Conservation (phyloP, 2,888 invertebrate genomes). For the Ashinkailepas kermadecensis region DNA sequence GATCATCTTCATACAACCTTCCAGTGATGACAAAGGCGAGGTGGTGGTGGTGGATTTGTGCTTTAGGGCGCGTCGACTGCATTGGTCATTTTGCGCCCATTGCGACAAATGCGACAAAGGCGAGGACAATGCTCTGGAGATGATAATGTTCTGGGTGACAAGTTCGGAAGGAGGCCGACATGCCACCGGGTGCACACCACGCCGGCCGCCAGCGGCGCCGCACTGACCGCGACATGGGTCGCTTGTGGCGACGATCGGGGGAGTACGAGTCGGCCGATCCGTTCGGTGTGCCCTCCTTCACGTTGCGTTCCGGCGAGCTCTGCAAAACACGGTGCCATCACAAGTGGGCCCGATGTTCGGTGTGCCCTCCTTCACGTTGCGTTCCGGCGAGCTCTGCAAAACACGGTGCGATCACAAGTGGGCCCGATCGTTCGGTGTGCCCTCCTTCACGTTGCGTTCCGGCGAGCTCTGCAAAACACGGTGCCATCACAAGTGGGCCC, state of each 20-base stretch:
- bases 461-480: background rate
- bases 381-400: background rate
- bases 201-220: too few relatives aligned
- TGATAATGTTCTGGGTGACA: too few relatives aligned
- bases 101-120: too few relatives aligned
- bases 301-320: constrained; percentile 1
- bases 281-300: constrained; percentile 13
- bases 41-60: too few relatives aligned
- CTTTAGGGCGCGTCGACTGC: too few relatives aligned
- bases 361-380: constrained; percentile 11
- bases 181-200: too few relatives aligned
- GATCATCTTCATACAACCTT: too few relatives aligned
- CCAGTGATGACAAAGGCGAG: too few relatives aligned
- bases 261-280: background rate
- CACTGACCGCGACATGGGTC: background rate
- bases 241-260: background rate
- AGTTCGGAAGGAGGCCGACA: too few relatives aligned
- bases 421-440: background rate
- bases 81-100: too few relatives aligned
- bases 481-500: too few relatives aligned
- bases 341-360: background rate
- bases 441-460: constrained; percentile 14
- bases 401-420: background rate
- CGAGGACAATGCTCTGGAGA: too few relatives aligned
- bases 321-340: background rate